phyloP scores from a whole-genome alignment of 2,888 invertebrate genomes.

The Chalcis sispes region DNA sequence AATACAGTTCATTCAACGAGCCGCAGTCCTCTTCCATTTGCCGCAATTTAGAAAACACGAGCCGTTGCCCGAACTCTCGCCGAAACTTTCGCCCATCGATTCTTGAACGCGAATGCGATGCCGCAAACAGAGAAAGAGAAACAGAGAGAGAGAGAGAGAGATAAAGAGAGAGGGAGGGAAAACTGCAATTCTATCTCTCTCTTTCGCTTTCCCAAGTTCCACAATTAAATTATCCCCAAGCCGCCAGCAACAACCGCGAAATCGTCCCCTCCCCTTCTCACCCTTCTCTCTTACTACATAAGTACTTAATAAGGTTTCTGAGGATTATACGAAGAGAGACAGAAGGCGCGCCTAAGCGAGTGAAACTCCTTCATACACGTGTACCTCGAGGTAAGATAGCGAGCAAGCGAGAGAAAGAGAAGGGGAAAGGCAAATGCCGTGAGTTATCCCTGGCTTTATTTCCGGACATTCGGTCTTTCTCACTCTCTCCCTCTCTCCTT shows the following conservation, averaged over 20 bases:
- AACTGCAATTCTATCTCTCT: too few relatives aligned
- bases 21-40: conserved; percentile 12
- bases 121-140: too few relatives aligned
- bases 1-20: conserved; percentile 19
- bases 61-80: background rate
- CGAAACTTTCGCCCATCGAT: conserved; percentile 42
- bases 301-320: conserved; percentile 54
- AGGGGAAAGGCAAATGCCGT: conserved; percentile 10
- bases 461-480: too few relatives aligned
- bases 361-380: conserved; percentile 14
- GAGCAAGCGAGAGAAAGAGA: background rate
- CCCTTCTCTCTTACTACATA: conserved; percentile 6
- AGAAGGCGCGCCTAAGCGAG: too few relatives aligned
- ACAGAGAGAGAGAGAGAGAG: too few relatives aligned
- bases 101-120: conserved; percentile 32
- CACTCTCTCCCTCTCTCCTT: background rate
- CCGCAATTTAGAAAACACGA: conserved; percentile 54
- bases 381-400: background rate
- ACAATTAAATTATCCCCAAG: conserved; percentile 51
- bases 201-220: conserved; percentile 17
- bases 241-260: conserved; percentile 15
- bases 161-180: too few relatives aligned
- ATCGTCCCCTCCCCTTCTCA: background rate
- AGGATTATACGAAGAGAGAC: conserved; percentile 19
- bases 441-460: too few relatives aligned